Base-by-base conservation (phyloP, 2,113 vertebrate species). In the Egretta garzetta region DNA sequence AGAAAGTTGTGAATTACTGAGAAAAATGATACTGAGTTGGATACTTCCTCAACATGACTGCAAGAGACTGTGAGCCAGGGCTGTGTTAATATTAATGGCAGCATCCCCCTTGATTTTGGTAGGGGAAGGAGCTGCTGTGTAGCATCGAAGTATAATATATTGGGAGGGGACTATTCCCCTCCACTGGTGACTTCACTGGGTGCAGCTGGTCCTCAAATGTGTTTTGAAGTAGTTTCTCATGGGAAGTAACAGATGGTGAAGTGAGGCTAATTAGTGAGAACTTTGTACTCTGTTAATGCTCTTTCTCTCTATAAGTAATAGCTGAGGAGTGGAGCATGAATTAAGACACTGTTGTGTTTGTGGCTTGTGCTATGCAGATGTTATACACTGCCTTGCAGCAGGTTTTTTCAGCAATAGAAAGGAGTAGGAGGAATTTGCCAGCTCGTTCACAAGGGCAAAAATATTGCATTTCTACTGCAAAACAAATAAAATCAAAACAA, bases 211-310 rank as follows among this genome's bases (percentile, higher is more conserved):
- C 75, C 71, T 95, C 62, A 70, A 64, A 92, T 76, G 73, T 83
- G 52, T 95, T 94, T 94, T 88, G 92, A 96, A 95, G 79, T 86
- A 77, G 30, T 63, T 90, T 93, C 93, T 95, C 81, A 64, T 17
- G 76, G 90, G 79, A 86, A 88, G 90, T 88, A 96, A 91, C 93
- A 97, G 96, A 97, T 97, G 93, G 94, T 6, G 7, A 93, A 93
- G 47, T 41, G 41, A 88, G 53, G 64, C 86, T 81, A 79, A 96
- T 93, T 84, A 95, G 74, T 19, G 63, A 90, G 91, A 93, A 91
- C 37, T 71, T 93, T 63, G 88, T 83, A 43, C 72, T 91, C 53
- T 4, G 15, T 73, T 95, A 47, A 86, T 77, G 75, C 33, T 76
- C 33, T 39, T 76, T 93, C 45, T 80, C 88, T 70, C 33, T 90